Evolutionary conservation across 2,113 vertebrate species (phyloP).

Genomic region (Piaya cayana): DNA sequence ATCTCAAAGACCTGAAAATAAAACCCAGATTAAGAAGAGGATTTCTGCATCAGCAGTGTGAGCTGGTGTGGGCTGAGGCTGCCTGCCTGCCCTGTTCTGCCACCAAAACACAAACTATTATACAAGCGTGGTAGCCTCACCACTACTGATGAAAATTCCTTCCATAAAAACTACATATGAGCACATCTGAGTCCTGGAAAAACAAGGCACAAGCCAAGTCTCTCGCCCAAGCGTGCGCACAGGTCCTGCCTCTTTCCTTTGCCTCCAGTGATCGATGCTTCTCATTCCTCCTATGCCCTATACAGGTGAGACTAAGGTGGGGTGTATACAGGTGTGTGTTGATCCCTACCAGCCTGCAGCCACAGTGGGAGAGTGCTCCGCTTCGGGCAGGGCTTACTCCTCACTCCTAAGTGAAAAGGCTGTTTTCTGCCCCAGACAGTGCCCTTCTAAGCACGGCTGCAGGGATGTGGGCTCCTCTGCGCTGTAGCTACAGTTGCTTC

Average conservation of each 20-base stretch:
- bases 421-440: not conserved
- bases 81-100: not conserved
- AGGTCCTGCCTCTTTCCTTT: not conserved
- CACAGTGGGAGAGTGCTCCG: accelerated
- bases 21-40: not conserved
- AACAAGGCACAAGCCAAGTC: not conserved
- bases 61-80: not conserved
- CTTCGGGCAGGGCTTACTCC: not conserved
- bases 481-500: not conserved
- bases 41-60: not conserved
- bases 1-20: not conserved
- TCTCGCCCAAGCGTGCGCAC: not conserved
- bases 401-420: not conserved
- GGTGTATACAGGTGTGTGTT: not conserved
- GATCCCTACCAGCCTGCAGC: not conserved
- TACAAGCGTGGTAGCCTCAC: not conserved
- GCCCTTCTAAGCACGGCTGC: not conserved
- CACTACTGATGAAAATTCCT: not conserved
- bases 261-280: accelerated
- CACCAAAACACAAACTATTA: not conserved
- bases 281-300: no score
- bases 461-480: not conserved
- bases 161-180: not conserved
- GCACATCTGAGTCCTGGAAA: not conserved
- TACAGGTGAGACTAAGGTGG: no score